Evolutionary conservation across 2,113 vertebrate genomes (phyloP), one percentile per base, ranked within the genome.

Genomic region (Ramphastos sulfuratus): DNA sequence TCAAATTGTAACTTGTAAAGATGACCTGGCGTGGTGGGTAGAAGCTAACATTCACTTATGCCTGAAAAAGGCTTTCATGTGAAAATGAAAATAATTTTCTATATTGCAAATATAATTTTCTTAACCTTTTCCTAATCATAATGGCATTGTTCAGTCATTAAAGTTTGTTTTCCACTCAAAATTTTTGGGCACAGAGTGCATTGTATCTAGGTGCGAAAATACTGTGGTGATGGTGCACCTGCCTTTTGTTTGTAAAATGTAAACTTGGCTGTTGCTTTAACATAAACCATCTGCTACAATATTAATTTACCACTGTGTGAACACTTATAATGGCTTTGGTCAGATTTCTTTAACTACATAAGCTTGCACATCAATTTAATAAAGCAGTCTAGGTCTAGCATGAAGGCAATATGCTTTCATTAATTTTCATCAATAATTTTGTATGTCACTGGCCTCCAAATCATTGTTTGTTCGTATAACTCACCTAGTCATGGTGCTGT

Each of bases 401-500:
- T 60, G 48, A 87, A 39, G 33, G 52, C 69, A 55, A 31, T 37
- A 48, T 42, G 42, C 82, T 96, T 91, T 84, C 92, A 48, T 94
- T 78, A 4, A 21, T 86, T 88, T 87, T 76, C 60, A 50, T 14
- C 56, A 54, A 35, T 37, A 30, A 76, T 93, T 85, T 93, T 69
- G 75, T 35, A 16, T 6, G 30, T 80, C 33, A 33, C 82, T 83
- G 87, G n/a, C 88, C 42, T 73, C 27, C 60, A 23, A 54, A 35
- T 6, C 54, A 64, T 72, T 77, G 86, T 81, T 89, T 87, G 78
- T 78, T 75, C 1, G 1, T 69, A 18, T 65, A 44, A 90, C 92
- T 82, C 76, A 94, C 91, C 94, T 96, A 89, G 71, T 69, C 3
- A 11, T 27, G 80, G 54, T 84, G 84, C 82, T 90, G 46, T 48